Conservation (phyloP, 2,888 invertebrate species). For the Drosophila prolongata region DNA sequence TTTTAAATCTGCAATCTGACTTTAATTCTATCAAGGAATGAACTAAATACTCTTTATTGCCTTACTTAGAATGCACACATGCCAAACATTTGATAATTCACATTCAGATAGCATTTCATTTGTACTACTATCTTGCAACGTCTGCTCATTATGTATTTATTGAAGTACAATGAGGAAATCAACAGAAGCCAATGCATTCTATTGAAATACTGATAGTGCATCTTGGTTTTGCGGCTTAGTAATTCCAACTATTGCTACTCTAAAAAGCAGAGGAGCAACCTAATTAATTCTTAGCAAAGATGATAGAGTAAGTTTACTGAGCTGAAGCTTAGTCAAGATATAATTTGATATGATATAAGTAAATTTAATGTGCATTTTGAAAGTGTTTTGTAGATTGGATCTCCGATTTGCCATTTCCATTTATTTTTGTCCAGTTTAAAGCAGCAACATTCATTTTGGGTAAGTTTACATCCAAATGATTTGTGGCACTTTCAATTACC, state of each 20-base stretch:
- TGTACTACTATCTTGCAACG: background rate
- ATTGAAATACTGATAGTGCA: conserved; percentile 27
- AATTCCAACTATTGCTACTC: conserved; percentile 52
- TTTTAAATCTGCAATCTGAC: too few relatives aligned
- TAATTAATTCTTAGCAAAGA: conserved; percentile 27
- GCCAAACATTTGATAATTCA: conserved; percentile 6
- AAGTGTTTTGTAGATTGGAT: background rate
- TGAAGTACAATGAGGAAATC: conserved; percentile 52
- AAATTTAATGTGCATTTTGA: background rate
- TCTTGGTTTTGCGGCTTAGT: conserved; percentile 51
- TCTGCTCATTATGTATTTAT: conserved; percentile 63
- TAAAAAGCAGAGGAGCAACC: conserved; percentile 9
- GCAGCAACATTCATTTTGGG: background rate
- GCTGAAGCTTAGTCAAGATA: background rate
- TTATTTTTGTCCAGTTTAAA: background rate
- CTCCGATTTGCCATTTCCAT: background rate
- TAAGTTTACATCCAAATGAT: conserved; percentile 1
- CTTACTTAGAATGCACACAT: background rate
- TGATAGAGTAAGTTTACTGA: background rate
- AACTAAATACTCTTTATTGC: background rate
- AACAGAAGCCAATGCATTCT: conserved; percentile 19
- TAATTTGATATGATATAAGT: background rate
- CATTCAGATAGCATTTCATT: background rate
- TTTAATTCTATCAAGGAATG: background rate
- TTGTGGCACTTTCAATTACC: conserved; percentile 25